A percentile compares a stretch with the other conserved stretches of the same genome.
phyloP scores from a whole-genome alignment of 2,888 invertebrate genomes.

The Athalia cordata region DNA sequence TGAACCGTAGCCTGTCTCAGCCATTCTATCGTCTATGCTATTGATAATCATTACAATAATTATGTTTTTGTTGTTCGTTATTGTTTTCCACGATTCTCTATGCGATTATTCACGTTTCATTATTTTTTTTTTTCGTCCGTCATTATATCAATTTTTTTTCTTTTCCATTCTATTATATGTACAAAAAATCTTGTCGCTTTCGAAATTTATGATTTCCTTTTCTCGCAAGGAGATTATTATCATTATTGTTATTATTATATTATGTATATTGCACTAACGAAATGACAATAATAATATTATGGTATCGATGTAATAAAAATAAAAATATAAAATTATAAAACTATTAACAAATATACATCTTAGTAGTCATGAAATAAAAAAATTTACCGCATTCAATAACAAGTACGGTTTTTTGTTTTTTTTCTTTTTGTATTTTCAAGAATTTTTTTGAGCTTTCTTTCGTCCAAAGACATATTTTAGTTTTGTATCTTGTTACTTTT shows the following conservation, averaged over 20 bases:
- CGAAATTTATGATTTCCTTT: too few species aligned
- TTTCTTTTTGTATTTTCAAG: constrained; percentile 26
- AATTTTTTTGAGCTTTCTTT: constrained; percentile 31
- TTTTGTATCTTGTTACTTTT: constrained; percentile 8
- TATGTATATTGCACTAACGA: constrained; percentile 59
- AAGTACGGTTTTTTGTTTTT: not conserved
- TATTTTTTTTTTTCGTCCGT: not conserved
- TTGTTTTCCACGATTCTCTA: too few species aligned
- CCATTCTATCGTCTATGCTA: not conserved
- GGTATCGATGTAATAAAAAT: constrained; percentile 52
- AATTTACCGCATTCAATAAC: constrained; percentile 4
- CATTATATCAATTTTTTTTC: not conserved
- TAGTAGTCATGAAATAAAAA: constrained; percentile 37
- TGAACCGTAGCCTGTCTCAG: not conserved
- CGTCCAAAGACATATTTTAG: constrained; percentile 8
- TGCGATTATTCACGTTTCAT: not conserved
- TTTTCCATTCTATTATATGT: not conserved
- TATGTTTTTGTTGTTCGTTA: too few species aligned
- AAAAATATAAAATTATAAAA: constrained; percentile 65
- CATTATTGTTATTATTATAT: constrained; percentile 25
- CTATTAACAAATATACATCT: constrained; percentile 71
- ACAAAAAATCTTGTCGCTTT: not conserved
- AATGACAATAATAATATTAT: constrained; percentile 44
- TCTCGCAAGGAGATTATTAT: not conserved
- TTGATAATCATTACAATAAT: too few species aligned